phyloP scores from a whole-genome alignment of 2,888 invertebrate species.

The Nasonia oneida region DNA sequence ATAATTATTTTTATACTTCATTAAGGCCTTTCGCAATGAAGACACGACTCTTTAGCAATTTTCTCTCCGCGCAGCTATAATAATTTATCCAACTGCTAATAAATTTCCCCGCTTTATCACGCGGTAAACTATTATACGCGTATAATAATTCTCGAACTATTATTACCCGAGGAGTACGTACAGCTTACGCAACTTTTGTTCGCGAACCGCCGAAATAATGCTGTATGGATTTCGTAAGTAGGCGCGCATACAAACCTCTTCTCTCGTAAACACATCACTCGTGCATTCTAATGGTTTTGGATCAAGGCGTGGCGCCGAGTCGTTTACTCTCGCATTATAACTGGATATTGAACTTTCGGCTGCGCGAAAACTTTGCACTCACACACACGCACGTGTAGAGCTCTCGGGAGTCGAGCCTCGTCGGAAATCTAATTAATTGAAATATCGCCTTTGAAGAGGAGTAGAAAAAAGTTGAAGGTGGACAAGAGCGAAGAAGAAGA shows the following conservation, averaged over 20 bases:
- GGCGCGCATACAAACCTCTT: background rate
- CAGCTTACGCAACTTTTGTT: background rate
- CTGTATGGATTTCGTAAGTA: slow-evolving; percentile 35
- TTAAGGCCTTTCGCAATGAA: background rate
- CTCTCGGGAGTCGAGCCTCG: background rate
- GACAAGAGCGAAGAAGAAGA: background rate
- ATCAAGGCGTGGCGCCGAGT: slow-evolving; percentile 35
- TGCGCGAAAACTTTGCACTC: slow-evolving; percentile 9
- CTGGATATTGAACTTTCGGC: slow-evolving; percentile 54
- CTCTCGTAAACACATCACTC: background rate
- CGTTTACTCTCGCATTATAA: slow-evolving; percentile 53
- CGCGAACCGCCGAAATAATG: background rate
- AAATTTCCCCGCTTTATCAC: background rate
- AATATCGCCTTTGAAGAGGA: slow-evolving; percentile 30
- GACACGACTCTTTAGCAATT: slow-evolving; percentile 4
- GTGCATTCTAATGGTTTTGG: slow-evolving; percentile 24
- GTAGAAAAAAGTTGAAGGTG: background rate
- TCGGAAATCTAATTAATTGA: slow-evolving; percentile 52
- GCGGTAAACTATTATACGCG: background rate
- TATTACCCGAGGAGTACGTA: background rate
- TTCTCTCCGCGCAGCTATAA: background rate
- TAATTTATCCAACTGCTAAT: slow-evolving; percentile 8
- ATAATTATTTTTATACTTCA: background rate
- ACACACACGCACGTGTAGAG: background rate
- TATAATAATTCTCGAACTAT: background rate